These are phyloP conservation scores for Aradophagus sp. DNA, from an alignment of 1,140 invertebrate genomes.

Conservation along the genomic window DNA sequence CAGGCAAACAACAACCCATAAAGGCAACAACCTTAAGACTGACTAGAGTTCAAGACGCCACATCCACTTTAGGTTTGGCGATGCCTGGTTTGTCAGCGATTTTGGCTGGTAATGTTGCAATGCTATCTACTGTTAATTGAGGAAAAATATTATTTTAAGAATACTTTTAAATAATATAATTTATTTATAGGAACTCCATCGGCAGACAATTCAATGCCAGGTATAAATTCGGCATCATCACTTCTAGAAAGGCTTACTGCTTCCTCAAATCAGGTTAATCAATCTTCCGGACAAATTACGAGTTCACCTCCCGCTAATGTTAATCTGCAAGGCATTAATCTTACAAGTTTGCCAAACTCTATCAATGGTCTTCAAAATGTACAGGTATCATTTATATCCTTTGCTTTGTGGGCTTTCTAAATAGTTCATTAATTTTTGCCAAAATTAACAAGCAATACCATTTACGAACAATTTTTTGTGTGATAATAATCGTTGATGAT, in stretches of 20 bases:
- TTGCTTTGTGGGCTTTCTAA: no score
- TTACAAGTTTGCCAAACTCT: conserved; percentile 82
- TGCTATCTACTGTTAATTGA: background rate
- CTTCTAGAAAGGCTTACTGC: conserved; percentile 77
- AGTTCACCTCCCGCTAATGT: conserved; percentile 78
- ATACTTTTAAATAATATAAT: conserved; percentile 2
- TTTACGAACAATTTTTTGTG: no score
- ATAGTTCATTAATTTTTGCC: no score
- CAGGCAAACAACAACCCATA: conserved; percentile 69
- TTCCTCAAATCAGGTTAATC: conserved; percentile 71
- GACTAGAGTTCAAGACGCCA: conserved; percentile 69
- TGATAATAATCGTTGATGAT: no score
- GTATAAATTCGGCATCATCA: conserved; percentile 75
- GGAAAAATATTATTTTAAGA: background rate
- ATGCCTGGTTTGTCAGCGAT: conserved; percentile 76
- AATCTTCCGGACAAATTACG: conserved; percentile 75
- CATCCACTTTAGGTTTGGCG: conserved; percentile 72
- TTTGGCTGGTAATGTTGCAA: conserved; percentile 75
- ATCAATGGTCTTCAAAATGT: conserved; percentile 87
- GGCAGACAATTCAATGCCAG: conserved; percentile 77
- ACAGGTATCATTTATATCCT: conserved; percentile 71
- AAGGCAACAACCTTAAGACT: conserved; percentile 72
- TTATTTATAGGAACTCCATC: conserved; percentile 75
- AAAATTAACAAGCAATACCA: background rate
- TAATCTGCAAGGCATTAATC: conserved; percentile 83